Conservation (phyloP, 2,888 invertebrate species). For the Erebia palarica region DNA sequence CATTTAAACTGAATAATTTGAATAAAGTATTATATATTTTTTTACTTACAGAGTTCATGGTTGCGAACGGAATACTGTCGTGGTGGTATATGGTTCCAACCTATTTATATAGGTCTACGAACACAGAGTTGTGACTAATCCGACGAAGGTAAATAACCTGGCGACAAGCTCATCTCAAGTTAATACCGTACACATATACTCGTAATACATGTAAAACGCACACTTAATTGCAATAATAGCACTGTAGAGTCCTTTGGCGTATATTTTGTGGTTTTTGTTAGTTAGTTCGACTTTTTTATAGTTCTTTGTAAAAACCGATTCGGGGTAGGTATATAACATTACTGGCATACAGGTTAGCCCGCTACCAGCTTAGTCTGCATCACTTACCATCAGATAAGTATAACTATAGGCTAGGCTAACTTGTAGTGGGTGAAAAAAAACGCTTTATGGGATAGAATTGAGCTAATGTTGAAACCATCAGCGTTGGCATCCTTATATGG, state of each 20-base stretch:
- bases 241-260: conserved; percentile 7
- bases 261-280: conserved; percentile 14
- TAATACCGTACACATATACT: not conserved
- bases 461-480: too few relatives aligned
- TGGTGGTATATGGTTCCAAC: conserved; percentile 42
- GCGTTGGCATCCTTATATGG: too few relatives aligned
- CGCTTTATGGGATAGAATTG: too few relatives aligned
- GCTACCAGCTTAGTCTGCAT: too few relatives aligned
- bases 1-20: too few relatives aligned
- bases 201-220: conserved; percentile 14
- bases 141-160: conserved; percentile 57
- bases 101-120: conserved; percentile 58
- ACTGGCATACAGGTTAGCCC: too few relatives aligned
- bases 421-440: too few relatives aligned
- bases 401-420: too few relatives aligned
- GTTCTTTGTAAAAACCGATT: too few relatives aligned
- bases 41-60: conserved; percentile 70
- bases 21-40: not conserved
- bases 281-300: not conserved
- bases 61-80: conserved; percentile 53
- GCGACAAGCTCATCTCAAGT: conserved; percentile 28
- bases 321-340: too few relatives aligned
- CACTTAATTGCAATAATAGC: conserved; percentile 18
- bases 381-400: too few relatives aligned
- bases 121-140: conserved; percentile 50